A percentile compares a stretch with the other conserved stretches of the same genome.
These are phyloP conservation scores for Protobothrops mucrosquamatus DNA, from an alignment of 2,113 vertebrate species.

Conservation along the genomic window DNA sequence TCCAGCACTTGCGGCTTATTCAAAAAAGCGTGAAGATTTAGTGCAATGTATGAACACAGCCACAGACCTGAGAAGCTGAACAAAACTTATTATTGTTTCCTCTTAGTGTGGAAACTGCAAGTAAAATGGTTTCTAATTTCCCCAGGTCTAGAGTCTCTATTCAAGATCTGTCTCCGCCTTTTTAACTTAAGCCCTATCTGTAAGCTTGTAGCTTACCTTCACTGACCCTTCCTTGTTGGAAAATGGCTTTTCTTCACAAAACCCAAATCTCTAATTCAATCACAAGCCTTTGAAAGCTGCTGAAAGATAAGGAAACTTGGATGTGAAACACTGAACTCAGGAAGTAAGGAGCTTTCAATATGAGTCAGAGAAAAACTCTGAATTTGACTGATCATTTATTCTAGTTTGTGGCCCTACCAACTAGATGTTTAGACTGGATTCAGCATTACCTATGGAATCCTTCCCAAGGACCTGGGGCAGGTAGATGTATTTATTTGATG, in stretches of 20 bases:
- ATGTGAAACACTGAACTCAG: not conserved
- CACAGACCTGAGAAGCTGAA: not conserved
- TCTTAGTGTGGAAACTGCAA: not conserved
- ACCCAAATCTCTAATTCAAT: not conserved
- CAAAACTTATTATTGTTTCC: not conserved
- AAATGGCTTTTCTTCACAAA: not conserved
- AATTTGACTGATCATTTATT: not conserved
- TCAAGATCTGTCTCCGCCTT: not conserved
- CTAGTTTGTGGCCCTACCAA: not conserved
- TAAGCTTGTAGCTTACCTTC: not conserved
- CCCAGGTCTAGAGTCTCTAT: not conserved
- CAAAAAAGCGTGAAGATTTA: not conserved
- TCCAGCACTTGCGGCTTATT: not conserved
- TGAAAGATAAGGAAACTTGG: not conserved
- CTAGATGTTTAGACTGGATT: not conserved
- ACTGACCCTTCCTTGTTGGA: not conserved
- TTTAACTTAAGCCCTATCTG: not conserved
- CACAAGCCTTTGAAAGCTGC: not conserved
- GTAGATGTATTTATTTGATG: not conserved
- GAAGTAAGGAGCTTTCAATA: not conserved
- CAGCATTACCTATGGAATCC: not conserved
- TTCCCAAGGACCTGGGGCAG: not conserved
- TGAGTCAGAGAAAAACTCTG: slow-evolving; percentile 48
- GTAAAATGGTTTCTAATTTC: not conserved
- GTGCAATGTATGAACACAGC: not conserved